Evolutionary conservation across 2,113 vertebrate genomes (phyloP), one percentile per base, ranked within the genome.

Genomic region (Tympanuchus pallidicinctus): DNA sequence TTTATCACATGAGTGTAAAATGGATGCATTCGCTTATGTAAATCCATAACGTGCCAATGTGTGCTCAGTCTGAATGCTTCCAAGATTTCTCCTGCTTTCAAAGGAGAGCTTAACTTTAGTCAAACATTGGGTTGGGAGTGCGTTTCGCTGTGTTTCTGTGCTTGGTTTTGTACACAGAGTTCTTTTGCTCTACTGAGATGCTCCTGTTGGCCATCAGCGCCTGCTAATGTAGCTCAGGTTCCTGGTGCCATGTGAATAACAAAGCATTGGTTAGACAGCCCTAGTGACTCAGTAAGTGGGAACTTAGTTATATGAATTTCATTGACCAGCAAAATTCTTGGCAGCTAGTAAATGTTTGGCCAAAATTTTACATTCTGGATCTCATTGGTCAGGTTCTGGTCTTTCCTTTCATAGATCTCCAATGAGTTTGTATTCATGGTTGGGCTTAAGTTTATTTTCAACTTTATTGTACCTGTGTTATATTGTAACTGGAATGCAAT

Each of bases 161-260:
- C 73, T 61, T 21, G 11, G 28, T 1, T 60, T 59, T 73, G 57
- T 32, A 20, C 22, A 40, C 27, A n/a, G 32, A n/a, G n/a, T 13
- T 14, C 30, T 90, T 54, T 36, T 60, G 1, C 40, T 81, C 28
- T 13, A 0, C 1, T 8, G 40, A 42, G 60, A 25, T 6, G 34
- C 19, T 70, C 19, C 27, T 27, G 14, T 43, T 40, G n/a, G 25
- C 38, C 64, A 4, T 18, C 22, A 13, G 25, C 1, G 15, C 75
- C 79, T 13, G 5, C 5, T 19, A 3, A 32, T 1, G 5, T 4
- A 18, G 36, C 1, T 21, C 13, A 40, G 28, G 27, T 21, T 45
- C 64, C 42, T 77, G 36, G 12, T 24, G 1, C 48, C 10, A 0
- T 6, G 10, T 54, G 59, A 56, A 50, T 38, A 36, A 36, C 34